phyloP scores from a whole-genome alignment of 2,797 vertebrate species.

The Botia almorhae region DNA sequence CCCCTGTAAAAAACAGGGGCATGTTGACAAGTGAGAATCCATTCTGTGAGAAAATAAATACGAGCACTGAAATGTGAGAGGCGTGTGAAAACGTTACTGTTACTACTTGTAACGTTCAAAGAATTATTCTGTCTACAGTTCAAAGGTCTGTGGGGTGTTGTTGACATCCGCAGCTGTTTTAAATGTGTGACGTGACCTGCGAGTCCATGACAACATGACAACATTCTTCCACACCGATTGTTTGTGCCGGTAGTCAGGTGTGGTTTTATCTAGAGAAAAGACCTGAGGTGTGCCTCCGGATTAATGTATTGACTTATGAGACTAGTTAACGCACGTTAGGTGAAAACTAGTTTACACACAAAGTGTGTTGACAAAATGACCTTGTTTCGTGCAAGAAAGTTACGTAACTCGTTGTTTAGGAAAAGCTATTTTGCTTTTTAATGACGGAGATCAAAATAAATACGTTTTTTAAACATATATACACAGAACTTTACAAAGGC shows the following conservation, averaged over 20 bases:
- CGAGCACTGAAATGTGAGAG: neutral
- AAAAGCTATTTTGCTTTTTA: conserved; percentile 11
- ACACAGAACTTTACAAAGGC: conserved; percentile 10
- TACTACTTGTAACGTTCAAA: neutral
- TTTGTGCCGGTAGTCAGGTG: conserved; percentile 31
- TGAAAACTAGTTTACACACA: neutral
- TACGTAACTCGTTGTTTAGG: neutral
- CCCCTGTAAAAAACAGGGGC: neutral
- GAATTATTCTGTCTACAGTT: neutral
- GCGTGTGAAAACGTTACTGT: neutral
- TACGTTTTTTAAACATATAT: conserved; percentile 13
- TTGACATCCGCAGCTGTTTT: neutral
- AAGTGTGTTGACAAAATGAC: neutral
- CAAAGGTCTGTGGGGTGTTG: neutral
- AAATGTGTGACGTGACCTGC: neutral
- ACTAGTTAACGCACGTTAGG: conserved; percentile 25
- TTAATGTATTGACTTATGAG: conserved; percentile 4
- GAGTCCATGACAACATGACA: conserved; percentile 7
- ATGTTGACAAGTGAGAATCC: neutral
- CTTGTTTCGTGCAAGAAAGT: neutral
- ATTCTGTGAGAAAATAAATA: neutral
- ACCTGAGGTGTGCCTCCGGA: conserved; percentile 12
- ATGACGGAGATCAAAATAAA: conserved; percentile 35
- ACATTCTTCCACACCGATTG: conserved; percentile 18
- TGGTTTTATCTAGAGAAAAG: conserved; percentile 7